Percentiles rank a stretch among this genome's conserved stretches.
Conservation (phyloP, 2,888 invertebrate genomes). For the Tillus elongatus region DNA sequence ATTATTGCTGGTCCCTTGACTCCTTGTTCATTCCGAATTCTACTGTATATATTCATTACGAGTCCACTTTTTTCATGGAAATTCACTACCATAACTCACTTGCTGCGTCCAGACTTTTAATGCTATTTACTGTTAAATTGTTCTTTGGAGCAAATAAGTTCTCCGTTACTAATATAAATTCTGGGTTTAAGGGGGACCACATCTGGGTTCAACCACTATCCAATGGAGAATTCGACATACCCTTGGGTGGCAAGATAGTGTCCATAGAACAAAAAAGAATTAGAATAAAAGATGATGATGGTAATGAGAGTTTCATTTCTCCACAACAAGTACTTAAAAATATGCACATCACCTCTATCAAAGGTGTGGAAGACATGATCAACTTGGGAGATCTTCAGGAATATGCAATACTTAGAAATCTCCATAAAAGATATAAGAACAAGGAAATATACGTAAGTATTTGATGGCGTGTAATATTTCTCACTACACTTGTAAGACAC, state of each 20-base stretch:
- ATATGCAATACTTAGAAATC: constrained; percentile 83
- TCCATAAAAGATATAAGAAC: constrained; percentile 79
- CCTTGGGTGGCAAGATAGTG: constrained; percentile 75
- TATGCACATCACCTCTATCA: constrained; percentile 69
- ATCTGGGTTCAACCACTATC: constrained; percentile 78
- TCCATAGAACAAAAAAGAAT: constrained; percentile 67
- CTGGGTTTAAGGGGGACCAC: constrained; percentile 72
- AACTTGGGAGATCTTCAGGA: constrained; percentile 90
- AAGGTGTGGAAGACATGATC: constrained; percentile 92
- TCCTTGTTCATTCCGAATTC: no score
- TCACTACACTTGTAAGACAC: neutral
- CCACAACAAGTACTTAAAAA: constrained; percentile 56
- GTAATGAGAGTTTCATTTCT: constrained; percentile 56
- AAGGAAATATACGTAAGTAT: constrained; percentile 83
- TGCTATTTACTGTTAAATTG: no score
- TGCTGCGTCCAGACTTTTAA: no score
- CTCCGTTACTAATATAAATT: no score
- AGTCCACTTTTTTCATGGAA: no score
- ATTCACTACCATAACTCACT: no score
- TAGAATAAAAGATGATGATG: constrained; percentile 75
- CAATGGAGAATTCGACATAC: constrained; percentile 70
- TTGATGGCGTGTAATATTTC: neutral
- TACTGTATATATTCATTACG: no score
- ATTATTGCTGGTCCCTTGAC: no score
- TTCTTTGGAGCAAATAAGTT: no score